Conservation (phyloP, 1,140 invertebrate species). For the Hycleus phaleratus region DNA sequence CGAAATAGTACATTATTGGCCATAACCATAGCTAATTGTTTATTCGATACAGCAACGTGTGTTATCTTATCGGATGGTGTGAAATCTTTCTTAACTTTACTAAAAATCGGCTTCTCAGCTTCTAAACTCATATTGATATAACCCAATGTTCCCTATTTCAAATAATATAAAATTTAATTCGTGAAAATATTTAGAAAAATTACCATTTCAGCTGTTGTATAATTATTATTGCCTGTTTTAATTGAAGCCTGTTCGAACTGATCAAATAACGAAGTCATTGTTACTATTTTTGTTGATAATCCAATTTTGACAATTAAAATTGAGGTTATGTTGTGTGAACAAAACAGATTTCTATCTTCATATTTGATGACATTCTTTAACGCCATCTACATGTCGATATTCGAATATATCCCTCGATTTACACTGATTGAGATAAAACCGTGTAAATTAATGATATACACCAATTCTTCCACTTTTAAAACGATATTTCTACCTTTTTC, state of each 20-base stretch:
- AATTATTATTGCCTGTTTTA: constrained; percentile 23
- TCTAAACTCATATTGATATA: constrained; percentile 62
- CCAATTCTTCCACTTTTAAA: too few species aligned
- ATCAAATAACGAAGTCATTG: constrained; percentile 36
- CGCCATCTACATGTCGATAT: too few species aligned
- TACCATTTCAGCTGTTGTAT: constrained; percentile 30
- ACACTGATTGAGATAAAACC: too few species aligned
- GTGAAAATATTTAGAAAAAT: constrained; percentile 1
- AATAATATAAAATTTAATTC: constrained; percentile 1
- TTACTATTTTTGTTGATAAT: not conserved
- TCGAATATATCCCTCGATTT: too few species aligned
- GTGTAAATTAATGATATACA: too few species aligned
- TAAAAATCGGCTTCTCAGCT: constrained; percentile 69
- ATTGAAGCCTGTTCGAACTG: constrained; percentile 35
- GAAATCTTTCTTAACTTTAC: constrained; percentile 69
- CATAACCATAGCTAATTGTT: constrained; percentile 77
- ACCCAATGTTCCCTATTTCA: constrained; percentile 46
- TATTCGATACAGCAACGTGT: constrained; percentile 73
- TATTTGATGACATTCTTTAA: too few species aligned
- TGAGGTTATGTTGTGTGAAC: not conserved
- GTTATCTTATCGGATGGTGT: constrained; percentile 67
- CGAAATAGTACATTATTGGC: constrained; percentile 71
- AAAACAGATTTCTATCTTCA: too few species aligned
- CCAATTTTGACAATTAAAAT: not conserved
- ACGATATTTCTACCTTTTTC: too few species aligned